phyloP scores from a whole-genome alignment of 2,113 vertebrate genomes.

The Vimba vimba region DNA sequence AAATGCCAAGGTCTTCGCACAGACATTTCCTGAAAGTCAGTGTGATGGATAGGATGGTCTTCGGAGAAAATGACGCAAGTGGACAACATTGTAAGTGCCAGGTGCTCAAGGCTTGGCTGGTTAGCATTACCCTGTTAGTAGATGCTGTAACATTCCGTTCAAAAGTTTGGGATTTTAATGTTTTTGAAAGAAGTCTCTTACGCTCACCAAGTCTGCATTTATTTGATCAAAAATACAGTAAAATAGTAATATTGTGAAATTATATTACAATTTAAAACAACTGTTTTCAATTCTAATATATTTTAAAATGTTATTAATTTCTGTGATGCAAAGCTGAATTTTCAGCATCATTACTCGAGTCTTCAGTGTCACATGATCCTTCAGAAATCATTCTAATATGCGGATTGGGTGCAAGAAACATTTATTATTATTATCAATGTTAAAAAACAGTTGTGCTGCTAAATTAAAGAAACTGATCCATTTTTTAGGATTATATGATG shows the following conservation, averaged over 20 bases:
- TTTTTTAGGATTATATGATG: too few species aligned
- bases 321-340: not conserved
- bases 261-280: not conserved
- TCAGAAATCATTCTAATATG: too few species aligned
- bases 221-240: not conserved
- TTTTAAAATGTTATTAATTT: not conserved
- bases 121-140: not conserved
- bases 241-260: not conserved
- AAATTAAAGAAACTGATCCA: too few species aligned
- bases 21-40: conserved; percentile 26
- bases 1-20: not conserved
- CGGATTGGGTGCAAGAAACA: too few species aligned
- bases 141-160: too few species aligned
- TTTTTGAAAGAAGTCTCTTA: not conserved
- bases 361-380: too few species aligned
- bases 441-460: not conserved
- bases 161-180: not conserved
- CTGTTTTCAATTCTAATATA: not conserved
- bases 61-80: not conserved
- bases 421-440: not conserved
- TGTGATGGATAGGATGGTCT: not conserved
- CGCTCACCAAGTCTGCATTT: not conserved
- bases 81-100: not conserved
- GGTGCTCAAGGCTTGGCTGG: not conserved
- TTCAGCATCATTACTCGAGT: too few species aligned